These are phyloP conservation scores for Flexamia atlantica DNA, from an alignment of 2,888 invertebrate genomes.

Conservation along the genomic window DNA sequence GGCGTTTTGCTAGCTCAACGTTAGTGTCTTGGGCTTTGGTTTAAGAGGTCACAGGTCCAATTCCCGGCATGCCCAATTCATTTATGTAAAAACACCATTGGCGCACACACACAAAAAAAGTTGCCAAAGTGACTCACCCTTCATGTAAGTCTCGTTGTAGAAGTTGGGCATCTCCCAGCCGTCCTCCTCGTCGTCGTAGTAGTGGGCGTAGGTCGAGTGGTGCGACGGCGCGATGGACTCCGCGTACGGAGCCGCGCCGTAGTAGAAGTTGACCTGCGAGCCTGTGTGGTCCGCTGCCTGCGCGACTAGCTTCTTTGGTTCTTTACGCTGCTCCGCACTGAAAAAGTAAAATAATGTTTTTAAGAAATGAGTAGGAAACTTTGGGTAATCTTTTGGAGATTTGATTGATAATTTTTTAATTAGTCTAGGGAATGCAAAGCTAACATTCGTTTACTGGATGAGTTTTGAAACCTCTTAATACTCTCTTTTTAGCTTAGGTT, in stretches of 20 bases:
- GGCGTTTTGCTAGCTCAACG: too few species aligned
- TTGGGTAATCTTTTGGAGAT: background rate
- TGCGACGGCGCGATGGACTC: constrained; percentile 97
- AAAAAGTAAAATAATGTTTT: constrained; percentile 55
- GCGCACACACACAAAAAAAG: too few species aligned
- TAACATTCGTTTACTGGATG: too few species aligned
- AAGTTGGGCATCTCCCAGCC: constrained; percentile 99
- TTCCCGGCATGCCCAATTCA: too few species aligned
- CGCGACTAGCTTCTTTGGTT: constrained; percentile 94
- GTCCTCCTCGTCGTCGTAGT: constrained; percentile 97
- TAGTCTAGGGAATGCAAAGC: too few species aligned
- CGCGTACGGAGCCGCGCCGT: constrained; percentile 96
- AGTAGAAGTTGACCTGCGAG: constrained; percentile 97
- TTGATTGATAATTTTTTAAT: too few species aligned
- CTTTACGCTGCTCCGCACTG: constrained; percentile 91
- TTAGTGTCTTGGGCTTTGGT: too few species aligned
- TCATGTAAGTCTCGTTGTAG: constrained; percentile 98
- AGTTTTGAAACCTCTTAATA: too few species aligned
- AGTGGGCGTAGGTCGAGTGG: constrained; percentile 96
- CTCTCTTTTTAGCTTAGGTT: too few species aligned
- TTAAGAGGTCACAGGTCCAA: too few species aligned
- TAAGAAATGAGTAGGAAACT: background rate
- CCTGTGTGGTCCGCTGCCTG: constrained; percentile 95
- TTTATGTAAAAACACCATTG: too few species aligned
- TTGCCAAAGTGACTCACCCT: constrained; percentile 81